Conservation (phyloP, 2,113 vertebrate species). For the Carassius gibelio region DNA sequence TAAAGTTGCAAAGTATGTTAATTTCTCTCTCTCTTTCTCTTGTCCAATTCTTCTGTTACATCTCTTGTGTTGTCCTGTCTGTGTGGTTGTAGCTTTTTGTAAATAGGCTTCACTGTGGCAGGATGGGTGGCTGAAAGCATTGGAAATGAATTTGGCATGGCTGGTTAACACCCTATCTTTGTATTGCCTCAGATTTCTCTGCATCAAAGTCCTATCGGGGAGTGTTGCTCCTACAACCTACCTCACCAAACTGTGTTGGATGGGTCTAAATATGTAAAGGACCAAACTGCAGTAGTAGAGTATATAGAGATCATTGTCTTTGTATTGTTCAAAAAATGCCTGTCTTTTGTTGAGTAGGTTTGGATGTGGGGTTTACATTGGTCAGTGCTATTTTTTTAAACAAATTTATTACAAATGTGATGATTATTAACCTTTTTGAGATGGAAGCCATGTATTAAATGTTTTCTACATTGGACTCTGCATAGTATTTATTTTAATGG, state of each 20-base stretch:
- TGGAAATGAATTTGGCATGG: conserved; percentile 26
- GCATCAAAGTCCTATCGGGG: conserved; percentile 53
- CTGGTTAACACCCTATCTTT: conserved; percentile 42
- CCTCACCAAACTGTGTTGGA: conserved; percentile 66
- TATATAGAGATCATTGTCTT: conserved; percentile 64
- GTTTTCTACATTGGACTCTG: conserved; percentile 84
- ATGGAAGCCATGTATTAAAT: conserved; percentile 77
- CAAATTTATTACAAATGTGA: conserved; percentile 71
- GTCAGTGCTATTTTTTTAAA: conserved; percentile 73
- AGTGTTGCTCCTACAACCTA: conserved; percentile 71
- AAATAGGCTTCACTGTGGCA: conserved; percentile 31
- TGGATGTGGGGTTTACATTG: conserved; percentile 62
- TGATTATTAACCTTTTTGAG: conserved; percentile 73
- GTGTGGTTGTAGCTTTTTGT: conserved; percentile 21
- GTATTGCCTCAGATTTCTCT: conserved; percentile 49
- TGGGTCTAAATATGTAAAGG: conserved; percentile 65
- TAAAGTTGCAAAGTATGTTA: background rate
- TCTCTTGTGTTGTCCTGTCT: conserved; percentile 34
- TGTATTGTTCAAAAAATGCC: conserved; percentile 55
- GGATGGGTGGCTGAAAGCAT: conserved; percentile 1
- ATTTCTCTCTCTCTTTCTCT: background rate
- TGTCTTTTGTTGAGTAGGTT: conserved; percentile 59
- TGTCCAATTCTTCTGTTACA: conserved; percentile 28
- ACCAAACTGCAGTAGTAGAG: conserved; percentile 74
- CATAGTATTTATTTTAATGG: conserved; percentile 86